phyloP scores from a whole-genome alignment of 2,797 vertebrate species.

The Muscicapa comitata region DNA sequence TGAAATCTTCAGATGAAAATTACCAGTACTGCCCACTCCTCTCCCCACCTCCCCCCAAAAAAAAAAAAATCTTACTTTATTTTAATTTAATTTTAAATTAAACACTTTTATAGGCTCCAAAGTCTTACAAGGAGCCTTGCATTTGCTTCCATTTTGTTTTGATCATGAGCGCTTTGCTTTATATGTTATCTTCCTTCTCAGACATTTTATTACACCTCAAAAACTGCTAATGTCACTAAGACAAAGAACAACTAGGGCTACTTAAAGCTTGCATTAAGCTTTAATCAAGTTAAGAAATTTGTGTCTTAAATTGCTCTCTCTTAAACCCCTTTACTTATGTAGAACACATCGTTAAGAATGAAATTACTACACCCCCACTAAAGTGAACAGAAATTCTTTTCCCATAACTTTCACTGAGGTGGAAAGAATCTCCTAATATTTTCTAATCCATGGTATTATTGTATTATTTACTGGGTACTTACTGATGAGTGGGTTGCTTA shows the following conservation, averaged over 20 bases:
- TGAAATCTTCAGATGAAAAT: not conserved
- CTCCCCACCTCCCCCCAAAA: accelerated
- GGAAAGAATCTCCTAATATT: not conserved
- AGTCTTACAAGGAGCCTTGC: not conserved
- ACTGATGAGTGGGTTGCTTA: not conserved
- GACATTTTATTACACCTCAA: not conserved
- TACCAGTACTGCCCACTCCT: not conserved
- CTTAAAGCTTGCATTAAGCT: not conserved
- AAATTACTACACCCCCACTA: not conserved
- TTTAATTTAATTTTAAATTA: not conserved
- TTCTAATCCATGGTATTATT: not conserved
- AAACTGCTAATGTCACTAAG: not conserved
- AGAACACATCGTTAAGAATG: not conserved
- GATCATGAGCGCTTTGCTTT: not conserved
- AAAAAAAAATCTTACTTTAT: not conserved
- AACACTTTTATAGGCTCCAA: not conserved
- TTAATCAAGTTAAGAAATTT: not conserved
- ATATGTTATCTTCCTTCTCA: not conserved
- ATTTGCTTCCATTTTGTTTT: not conserved
- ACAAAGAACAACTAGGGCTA: not conserved
- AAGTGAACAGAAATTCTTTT: not conserved
- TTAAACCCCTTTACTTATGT: not conserved
- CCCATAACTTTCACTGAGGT: not conserved
- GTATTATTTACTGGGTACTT: not conserved
- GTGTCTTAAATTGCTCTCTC: not conserved